Base-by-base conservation (phyloP, 2,888 invertebrate species). In the Drosophila trichaetosa region DNA sequence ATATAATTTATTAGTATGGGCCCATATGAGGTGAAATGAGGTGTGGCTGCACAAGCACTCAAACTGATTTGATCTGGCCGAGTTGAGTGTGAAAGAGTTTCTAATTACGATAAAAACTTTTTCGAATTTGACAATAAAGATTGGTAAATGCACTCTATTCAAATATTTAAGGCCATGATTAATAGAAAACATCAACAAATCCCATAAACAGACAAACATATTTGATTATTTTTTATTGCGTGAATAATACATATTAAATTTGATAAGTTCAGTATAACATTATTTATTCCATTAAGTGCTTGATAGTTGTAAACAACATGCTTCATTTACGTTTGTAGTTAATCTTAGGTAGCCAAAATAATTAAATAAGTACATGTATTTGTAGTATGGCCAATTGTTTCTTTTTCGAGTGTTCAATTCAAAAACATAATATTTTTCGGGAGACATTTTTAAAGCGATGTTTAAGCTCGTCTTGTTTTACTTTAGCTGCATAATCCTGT, bases 1-100 rank as follows among this genome's bases (percentile, higher is more conserved):
- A 80, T 78, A 77, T 87, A 77, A 87, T 85, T 88, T 87, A 89
- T 84, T 87, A 68, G 66, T 64, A 56, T 34, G 18, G 33, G 29
- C 69, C 62, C 42, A 46, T 16, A 38, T n/a, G 46, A 59, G 24
- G 56, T 52, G 56, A 66, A 80, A 76, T 80, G 64, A 67, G 36
- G 64, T 58, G 70, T 69, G 76, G 48, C 70, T 75, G 56, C 21
- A 51, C 34, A 63, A 60, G 63, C 76, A 77, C 77, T 77, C 48
- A 51, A 66, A 57, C 42, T 56, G 57, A 70, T 77, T 80, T 66
- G 48, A 65, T 42, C 31, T 27, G 38, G n/a, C n/a, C 38, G 48
- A 29, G 59, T 21, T 34, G 24, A 31, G 46, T 54, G 53, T 33
- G 52, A 58, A 69, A 69, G 24, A 36, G 38, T 27, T 31, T 10